Percentiles rank a stretch among this genome's conserved stretches.
Evolutionary conservation across 1,140 invertebrate species (phyloP).

Genomic region (Zophobas atratus): DNA sequence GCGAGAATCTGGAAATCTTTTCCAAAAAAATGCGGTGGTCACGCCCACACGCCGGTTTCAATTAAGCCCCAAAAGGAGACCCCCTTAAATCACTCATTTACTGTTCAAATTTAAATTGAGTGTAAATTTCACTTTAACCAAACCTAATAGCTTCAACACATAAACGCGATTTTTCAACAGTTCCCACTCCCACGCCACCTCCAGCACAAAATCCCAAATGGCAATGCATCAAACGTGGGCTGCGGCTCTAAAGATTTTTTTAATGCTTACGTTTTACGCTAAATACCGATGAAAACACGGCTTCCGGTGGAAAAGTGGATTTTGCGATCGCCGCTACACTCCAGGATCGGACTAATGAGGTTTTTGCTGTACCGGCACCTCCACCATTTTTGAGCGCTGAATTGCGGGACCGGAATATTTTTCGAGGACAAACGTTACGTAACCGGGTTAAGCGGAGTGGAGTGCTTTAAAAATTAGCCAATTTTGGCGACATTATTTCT

Average conservation of each 20-base stretch:
- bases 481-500: too few relatives aligned
- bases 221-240: background rate
- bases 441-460: too few relatives aligned
- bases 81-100: too few relatives aligned
- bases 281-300: background rate
- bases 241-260: background rate
- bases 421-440: background rate
- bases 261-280: background rate
- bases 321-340: background rate
- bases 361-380: slow-evolving; percentile 18
- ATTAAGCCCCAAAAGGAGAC: too few relatives aligned
- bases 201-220: background rate
- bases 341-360: background rate
- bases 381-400: slow-evolving; percentile 12
- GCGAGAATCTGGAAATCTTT: too few relatives aligned
- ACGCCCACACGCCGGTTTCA: too few relatives aligned
- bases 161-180: background rate
- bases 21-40: too few relatives aligned
- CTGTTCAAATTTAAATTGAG: too few relatives aligned
- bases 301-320: background rate
- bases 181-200: background rate
- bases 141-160: background rate
- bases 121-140: background rate
- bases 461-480: too few relatives aligned
- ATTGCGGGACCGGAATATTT: background rate